A percentile compares a stretch with the other conserved stretches of the same genome.
Conservation (phyloP, 2,888 invertebrate genomes). For the Drosophila pseudotakahashii region DNA sequence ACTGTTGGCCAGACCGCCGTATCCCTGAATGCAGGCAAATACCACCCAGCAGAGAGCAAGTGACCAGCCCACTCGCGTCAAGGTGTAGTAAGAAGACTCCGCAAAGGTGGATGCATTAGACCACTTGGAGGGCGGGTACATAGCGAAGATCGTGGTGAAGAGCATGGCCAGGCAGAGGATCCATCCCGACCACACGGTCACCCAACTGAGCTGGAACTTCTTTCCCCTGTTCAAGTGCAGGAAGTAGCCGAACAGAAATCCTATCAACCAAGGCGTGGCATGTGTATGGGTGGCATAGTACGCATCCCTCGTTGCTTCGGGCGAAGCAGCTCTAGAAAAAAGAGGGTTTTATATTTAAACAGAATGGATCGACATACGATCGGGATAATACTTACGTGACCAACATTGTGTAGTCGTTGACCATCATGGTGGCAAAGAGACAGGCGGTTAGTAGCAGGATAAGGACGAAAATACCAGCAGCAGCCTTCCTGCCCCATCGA, state of each 20-base stretch:
- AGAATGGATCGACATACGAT: too few relatives aligned
- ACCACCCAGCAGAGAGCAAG: constrained; percentile 1
- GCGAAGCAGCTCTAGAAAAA: background rate
- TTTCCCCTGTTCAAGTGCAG: background rate
- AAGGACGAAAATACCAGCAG: background rate
- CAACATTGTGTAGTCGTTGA: background rate
- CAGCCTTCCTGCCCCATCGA: background rate
- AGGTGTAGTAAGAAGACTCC: background rate
- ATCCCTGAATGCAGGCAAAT: constrained; percentile 1
- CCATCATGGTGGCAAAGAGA: constrained; percentile 5
- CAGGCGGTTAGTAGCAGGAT: background rate
- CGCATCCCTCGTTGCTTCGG: background rate
- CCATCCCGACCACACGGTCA: background rate
- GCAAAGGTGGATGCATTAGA: background rate
- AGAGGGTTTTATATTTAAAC: too few relatives aligned
- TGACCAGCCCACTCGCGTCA: background rate
- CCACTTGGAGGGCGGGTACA: background rate
- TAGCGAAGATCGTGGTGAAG: background rate
- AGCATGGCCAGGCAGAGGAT: constrained; percentile 4
- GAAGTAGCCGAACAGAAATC: background rate
- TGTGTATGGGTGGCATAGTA: constrained; percentile 3
- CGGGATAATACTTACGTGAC: background rate
- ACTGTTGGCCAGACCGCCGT: constrained; percentile 1
- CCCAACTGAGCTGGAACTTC: background rate
- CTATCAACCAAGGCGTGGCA: background rate